phyloP scores from a whole-genome alignment of 1,140 invertebrate species.

The Drusus annulatus region DNA sequence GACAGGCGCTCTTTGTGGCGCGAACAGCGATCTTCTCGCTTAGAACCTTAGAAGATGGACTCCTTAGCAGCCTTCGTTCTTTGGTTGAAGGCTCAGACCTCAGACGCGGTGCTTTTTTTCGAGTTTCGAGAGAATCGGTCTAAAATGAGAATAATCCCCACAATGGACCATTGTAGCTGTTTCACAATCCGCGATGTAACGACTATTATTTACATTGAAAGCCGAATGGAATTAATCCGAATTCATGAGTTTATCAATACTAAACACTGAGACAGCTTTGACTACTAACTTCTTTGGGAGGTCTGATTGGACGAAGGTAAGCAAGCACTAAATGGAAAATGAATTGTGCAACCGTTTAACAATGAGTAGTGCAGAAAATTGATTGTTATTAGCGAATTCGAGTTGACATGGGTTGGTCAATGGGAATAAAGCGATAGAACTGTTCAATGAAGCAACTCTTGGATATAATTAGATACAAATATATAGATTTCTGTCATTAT shows the following conservation, averaged over 20 bases:
- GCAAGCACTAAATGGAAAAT: not conserved
- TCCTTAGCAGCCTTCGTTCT: slow-evolving; percentile 11
- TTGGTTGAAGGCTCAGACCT: slow-evolving; percentile 16
- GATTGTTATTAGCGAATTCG: not conserved
- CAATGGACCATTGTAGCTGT: slow-evolving; percentile 39
- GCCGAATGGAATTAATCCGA: slow-evolving; percentile 1
- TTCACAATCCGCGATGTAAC: slow-evolving; percentile 48
- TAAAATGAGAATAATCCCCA: slow-evolving; percentile 37
- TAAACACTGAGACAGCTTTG: too few relatives aligned
- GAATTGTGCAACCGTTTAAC: not conserved
- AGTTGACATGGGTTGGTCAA: not conserved
- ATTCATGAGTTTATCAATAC: not conserved
- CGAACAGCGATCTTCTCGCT: slow-evolving; percentile 18
- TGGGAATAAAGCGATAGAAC: too few relatives aligned
- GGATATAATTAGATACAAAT: too few relatives aligned
- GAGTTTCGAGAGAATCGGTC: not conserved
- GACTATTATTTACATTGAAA: slow-evolving; percentile 47
- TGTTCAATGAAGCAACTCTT: too few relatives aligned
- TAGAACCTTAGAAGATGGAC: slow-evolving; percentile 20
- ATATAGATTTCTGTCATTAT: too few relatives aligned
- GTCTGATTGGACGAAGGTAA: not conserved
- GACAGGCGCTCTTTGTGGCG: slow-evolving; percentile 36
- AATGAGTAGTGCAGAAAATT: not conserved
- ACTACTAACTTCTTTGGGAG: not conserved
- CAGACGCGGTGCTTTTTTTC: not conserved